phyloP scores from a whole-genome alignment of 2,888 invertebrate genomes.

The Proisotoma minuta region DNA sequence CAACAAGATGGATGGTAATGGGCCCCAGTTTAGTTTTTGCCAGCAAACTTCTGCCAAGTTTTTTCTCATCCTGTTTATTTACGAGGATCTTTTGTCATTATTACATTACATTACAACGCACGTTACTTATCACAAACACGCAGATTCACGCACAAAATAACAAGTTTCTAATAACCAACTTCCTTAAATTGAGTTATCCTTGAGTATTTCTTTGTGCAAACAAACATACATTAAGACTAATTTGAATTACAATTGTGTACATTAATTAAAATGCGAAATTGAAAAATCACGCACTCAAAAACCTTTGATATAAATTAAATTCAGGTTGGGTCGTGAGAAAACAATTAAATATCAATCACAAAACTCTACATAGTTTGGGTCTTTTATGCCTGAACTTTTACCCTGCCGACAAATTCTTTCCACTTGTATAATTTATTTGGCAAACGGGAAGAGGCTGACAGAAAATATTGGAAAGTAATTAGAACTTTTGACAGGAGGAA shows the following conservation, averaged over 20 bases:
- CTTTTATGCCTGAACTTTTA: too few relatives aligned
- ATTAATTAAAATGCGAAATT: conserved; percentile 4
- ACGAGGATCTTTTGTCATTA: neutral
- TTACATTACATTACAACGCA: neutral
- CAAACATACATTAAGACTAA: neutral
- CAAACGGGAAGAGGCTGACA: too few relatives aligned
- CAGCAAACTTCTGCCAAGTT: conserved; percentile 14
- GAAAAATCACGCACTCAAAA: too few relatives aligned
- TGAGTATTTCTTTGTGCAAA: too few relatives aligned
- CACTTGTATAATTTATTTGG: too few relatives aligned
- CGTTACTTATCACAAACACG: neutral
- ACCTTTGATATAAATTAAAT: too few relatives aligned
- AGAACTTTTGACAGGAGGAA: too few relatives aligned
- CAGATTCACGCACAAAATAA: neutral
- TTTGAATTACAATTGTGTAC: neutral
- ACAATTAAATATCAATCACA: conserved; percentile 5
- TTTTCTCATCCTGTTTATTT: conserved; percentile 5
- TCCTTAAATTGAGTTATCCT: neutral
- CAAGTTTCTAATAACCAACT: neutral
- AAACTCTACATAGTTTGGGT: too few relatives aligned
- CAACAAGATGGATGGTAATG: conserved; percentile 12
- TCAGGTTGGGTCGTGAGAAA: conserved; percentile 3
- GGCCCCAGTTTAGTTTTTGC: conserved; percentile 5
- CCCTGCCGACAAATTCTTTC: too few relatives aligned
- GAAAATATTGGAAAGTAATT: too few relatives aligned